Conservation (phyloP, 2,888 invertebrate species). For the Morpho achilles region DNA sequence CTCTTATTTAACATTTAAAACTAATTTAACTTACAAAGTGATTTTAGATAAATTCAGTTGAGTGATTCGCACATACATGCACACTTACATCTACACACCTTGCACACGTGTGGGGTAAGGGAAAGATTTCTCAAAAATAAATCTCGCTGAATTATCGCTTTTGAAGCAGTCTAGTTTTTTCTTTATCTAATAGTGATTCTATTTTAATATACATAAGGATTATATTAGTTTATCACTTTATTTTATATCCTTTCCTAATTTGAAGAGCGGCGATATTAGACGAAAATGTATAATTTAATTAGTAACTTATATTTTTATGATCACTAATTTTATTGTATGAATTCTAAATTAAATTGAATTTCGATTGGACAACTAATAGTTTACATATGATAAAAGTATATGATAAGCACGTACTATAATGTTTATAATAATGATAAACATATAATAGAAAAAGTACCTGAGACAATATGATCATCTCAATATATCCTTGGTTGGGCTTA, state of each 20-base stretch:
- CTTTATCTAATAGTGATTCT: constrained; percentile 17
- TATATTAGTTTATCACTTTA: constrained; percentile 16
- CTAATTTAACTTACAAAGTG: constrained; percentile 34
- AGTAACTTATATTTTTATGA: no score
- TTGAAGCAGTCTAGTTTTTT: constrained; percentile 39
- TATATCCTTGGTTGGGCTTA: no score
- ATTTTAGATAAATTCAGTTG: constrained; percentile 31
- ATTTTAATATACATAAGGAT: constrained; percentile 14
- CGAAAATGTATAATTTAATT: no score
- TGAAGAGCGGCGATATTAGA: background rate
- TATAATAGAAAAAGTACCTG: no score
- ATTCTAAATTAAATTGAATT: no score
- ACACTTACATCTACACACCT: constrained; percentile 37
- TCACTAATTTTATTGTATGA: no score
- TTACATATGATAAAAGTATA: no score
- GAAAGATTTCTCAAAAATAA: constrained; percentile 49
- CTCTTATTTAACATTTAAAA: constrained; percentile 20
- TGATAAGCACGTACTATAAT: no score
- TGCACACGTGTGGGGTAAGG: constrained; percentile 53
- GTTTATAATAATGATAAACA: no score
- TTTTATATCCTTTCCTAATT: background rate
- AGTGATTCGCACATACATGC: constrained; percentile 26
- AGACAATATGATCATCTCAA: no score
- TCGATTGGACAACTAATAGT: no score
- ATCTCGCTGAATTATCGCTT: constrained; percentile 41